Evolutionary conservation across 2,888 invertebrate species (phyloP).

Genomic region (Pyrrhosoma nymphula): DNA sequence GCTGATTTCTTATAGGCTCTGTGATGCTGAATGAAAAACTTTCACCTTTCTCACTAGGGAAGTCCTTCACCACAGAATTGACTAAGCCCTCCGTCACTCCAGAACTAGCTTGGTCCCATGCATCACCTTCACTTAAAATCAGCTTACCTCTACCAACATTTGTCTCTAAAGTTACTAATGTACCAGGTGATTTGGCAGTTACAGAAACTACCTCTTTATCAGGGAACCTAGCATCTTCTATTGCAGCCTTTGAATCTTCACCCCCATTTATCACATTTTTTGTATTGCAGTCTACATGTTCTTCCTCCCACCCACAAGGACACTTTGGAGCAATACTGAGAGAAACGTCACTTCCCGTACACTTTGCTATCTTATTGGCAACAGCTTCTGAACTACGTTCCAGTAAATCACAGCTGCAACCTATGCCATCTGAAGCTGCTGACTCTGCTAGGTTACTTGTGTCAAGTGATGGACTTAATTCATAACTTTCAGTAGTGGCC

Average conservation of each 20-base stretch:
- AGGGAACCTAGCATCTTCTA: neutral
- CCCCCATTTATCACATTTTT: neutral
- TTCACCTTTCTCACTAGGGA: neutral
- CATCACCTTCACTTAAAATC: neutral
- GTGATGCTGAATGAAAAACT: neutral
- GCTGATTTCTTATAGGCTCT: neutral
- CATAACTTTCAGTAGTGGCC: neutral
- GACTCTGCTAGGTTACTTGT: neutral
- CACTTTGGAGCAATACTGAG: neutral
- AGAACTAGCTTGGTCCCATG: neutral
- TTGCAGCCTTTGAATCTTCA: neutral
- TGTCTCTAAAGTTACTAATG: neutral
- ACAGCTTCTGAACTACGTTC: neutral
- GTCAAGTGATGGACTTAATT: neutral
- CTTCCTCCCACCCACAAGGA: neutral
- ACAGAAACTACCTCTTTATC: neutral
- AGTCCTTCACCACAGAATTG: neutral
- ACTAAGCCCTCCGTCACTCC: neutral
- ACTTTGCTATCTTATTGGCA: neutral
- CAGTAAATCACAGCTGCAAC: neutral
- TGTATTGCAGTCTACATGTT: neutral
- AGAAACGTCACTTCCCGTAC: neutral
- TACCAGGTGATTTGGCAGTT: neutral
- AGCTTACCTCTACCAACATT: neutral
- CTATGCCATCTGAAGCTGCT: neutral